Evolutionary conservation across 2,797 vertebrate genomes (phyloP), one percentile per base, ranked within the genome.

Genomic region (Ptychobarbus kaznakovi): DNA sequence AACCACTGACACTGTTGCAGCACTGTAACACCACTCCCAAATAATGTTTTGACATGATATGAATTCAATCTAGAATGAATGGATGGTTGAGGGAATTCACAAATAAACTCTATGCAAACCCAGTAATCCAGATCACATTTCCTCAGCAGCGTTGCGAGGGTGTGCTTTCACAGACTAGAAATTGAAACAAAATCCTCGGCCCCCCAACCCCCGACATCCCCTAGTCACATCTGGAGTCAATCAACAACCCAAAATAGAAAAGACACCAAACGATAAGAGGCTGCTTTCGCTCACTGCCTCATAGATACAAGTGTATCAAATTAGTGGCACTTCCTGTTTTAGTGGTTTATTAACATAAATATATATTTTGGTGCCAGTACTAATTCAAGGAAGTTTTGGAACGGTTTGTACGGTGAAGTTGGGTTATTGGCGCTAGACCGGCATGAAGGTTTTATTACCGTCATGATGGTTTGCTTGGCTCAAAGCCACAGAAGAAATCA

Each of bases 361-460:
- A 75, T 85, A 86, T 87, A 68, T 89, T 66, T 32, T 75, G 82
- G 84, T 88, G 81, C 22, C 72, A 80, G 85, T 85, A 53, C 61
- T 88, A 65, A 82, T 85, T 79, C 68, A 82, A 65, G 56, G 83
- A 79, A 53, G 28, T 44, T 82, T 83, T 28, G 65, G 69, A 32
- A 65, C 4, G 13, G 58, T 58, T 74, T 11, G 16, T 35, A 69
- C 38, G 32, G 42, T 42, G 8, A 80, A 82, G 86, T 25, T 72
- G 18, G 53, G 28, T 63, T 73, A 72, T 80, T 61, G 82, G 80
- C 89, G 46, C 66, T 63, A 70, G 68, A 91, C 88, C 88, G 88
- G 91, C 90, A 87, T 93, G 91, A 91, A 89, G 88, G 22, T 87
- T 93, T 93, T 90, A 92, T 93, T 93, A 91, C 65, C 35, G 4